phyloP scores from a whole-genome alignment of 1,140 invertebrate species.

The Rhagoletis pomonella region DNA sequence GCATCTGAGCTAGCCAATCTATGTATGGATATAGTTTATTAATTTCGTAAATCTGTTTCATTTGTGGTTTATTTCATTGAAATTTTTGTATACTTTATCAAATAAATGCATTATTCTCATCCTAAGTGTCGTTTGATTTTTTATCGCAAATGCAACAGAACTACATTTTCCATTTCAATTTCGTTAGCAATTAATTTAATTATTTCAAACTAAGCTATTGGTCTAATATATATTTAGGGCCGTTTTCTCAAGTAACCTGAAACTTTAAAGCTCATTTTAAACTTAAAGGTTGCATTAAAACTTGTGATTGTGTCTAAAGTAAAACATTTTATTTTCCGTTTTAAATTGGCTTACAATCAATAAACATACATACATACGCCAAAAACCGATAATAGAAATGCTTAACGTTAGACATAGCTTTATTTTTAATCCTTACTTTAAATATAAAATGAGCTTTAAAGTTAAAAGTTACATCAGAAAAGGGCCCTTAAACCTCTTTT shows the following conservation, averaged over 20 bases:
- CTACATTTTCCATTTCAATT: neutral
- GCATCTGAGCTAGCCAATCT: neutral
- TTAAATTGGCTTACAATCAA: too few species aligned
- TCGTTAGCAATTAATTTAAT: neutral
- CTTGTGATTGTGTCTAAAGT: too few species aligned
- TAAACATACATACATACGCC: too few species aligned
- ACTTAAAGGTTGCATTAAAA: too few species aligned
- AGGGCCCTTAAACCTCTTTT: neutral
- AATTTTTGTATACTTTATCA: conserved; percentile 23
- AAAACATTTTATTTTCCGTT: too few species aligned
- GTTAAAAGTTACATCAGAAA: too few species aligned
- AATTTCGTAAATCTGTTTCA: conserved; percentile 44
- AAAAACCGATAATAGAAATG: too few species aligned
- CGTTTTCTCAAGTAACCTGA: too few species aligned
- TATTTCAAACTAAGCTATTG: neutral
- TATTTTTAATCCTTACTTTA: too few species aligned
- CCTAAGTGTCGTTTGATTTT: conserved; percentile 37
- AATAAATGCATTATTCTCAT: conserved; percentile 19
- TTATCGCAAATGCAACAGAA: neutral
- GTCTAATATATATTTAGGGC: neutral
- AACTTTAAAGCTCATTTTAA: too few species aligned
- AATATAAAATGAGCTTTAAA: too few species aligned
- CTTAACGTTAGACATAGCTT: too few species aligned
- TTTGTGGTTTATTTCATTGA: neutral
- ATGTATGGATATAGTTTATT: neutral